These are phyloP conservation scores for Lepus townsendii DNA, from an alignment of 2,797 vertebrate species.

Conservation along the genomic window DNA sequence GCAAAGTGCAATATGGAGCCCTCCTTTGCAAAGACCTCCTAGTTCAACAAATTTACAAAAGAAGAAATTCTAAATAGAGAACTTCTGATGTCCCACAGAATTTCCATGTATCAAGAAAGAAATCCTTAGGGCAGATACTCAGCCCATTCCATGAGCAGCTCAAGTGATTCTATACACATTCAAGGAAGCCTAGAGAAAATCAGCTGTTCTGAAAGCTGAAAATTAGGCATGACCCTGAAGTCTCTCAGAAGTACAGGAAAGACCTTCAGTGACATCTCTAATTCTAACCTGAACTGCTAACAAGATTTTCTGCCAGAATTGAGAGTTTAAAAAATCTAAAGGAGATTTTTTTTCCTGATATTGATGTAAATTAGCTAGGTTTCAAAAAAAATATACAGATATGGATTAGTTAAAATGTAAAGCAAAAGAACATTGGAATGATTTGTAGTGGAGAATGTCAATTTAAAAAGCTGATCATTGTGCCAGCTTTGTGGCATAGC, in stretches of 20 bases:
- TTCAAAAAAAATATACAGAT: background rate
- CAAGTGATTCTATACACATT: background rate
- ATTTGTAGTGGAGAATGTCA: background rate
- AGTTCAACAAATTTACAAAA: background rate
- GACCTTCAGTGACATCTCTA: background rate
- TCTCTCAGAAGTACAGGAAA: background rate
- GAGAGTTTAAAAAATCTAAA: background rate
- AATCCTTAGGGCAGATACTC: background rate
- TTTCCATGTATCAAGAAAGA: background rate
- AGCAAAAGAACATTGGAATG: background rate
- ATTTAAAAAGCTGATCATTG: background rate
- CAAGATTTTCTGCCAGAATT: background rate
- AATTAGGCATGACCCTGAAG: background rate
- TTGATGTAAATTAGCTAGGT: background rate
- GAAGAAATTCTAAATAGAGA: background rate
- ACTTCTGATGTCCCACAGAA: background rate
- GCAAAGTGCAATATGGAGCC: background rate
- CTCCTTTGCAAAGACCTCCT: background rate
- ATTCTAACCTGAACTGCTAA: conserved; percentile 15
- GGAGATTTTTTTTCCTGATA: background rate
- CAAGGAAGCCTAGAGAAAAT: background rate
- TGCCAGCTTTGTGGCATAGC: no score
- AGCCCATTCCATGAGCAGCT: background rate
- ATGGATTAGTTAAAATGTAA: conserved; percentile 17
- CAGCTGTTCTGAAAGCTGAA: background rate